These are phyloP conservation scores for Hedychridium roseum DNA, from an alignment of 2,888 invertebrate species.

Conservation along the genomic window DNA sequence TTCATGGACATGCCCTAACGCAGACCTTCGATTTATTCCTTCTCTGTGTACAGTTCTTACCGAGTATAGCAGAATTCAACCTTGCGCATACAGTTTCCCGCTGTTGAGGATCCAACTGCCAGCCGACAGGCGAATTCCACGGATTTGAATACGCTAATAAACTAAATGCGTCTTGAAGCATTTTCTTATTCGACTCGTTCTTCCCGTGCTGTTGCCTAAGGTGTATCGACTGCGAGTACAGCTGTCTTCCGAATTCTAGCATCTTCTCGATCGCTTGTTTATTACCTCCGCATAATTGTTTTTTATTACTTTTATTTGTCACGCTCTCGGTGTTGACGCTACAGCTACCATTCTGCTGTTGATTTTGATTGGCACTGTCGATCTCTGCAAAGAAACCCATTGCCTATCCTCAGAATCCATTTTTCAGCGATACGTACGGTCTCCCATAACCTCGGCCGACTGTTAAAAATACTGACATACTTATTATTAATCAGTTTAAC, in stretches of 20 bases:
- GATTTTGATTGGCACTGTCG: slow-evolving; percentile 58
- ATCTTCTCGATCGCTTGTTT: slow-evolving; percentile 91
- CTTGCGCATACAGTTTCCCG: slow-evolving; percentile 95
- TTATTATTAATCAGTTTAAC: too few relatives aligned
- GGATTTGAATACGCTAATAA: slow-evolving; percentile 97
- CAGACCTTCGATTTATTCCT: too few relatives aligned
- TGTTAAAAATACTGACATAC: too few relatives aligned
- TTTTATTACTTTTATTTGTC: slow-evolving; percentile 52
- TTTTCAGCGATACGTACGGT: too few relatives aligned
- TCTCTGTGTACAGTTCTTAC: too few relatives aligned
- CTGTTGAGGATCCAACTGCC: slow-evolving; percentile 94
- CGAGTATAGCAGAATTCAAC: slow-evolving; percentile 96
- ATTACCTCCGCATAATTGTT: slow-evolving; percentile 72
- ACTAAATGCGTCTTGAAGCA: slow-evolving; percentile 97
- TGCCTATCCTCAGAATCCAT: too few relatives aligned
- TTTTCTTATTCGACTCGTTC: slow-evolving; percentile 85
- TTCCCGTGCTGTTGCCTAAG: slow-evolving; percentile 83
- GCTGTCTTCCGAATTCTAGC: slow-evolving; percentile 92
- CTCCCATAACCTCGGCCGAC: too few relatives aligned
- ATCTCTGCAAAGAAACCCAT: slow-evolving; percentile 62
- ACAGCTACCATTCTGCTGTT: slow-evolving; percentile 45
- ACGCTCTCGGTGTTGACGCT: slow-evolving; percentile 40
- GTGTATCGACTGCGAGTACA: slow-evolving; percentile 89
- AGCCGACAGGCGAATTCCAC: slow-evolving; percentile 95
- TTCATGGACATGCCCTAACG: too few relatives aligned